Conservation (phyloP, 1,140 invertebrate genomes). For the Rhagoletis zephyria region DNA sequence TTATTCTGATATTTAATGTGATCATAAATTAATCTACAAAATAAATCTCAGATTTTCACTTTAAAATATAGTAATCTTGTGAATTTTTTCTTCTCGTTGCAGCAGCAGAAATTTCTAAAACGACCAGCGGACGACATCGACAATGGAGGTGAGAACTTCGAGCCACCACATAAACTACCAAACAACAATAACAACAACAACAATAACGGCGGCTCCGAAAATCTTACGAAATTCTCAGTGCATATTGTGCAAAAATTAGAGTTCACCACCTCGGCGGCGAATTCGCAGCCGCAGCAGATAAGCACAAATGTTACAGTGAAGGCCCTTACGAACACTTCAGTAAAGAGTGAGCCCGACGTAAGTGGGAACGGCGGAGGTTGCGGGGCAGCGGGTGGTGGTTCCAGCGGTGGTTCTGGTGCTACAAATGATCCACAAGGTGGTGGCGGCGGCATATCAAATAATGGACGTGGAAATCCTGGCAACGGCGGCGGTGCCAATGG, state of each 20-base stretch:
- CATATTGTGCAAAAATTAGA: conserved; percentile 92
- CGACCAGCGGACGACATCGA: conserved; percentile 83
- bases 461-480: conserved; percentile 46
- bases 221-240: conserved; percentile 87
- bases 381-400: conserved; percentile 53
- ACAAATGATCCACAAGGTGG: conserved; percentile 57
- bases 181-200: conserved; percentile 77
- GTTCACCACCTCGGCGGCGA: conserved; percentile 86
- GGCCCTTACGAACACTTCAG: conserved; percentile 86
- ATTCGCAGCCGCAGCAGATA: conserved; percentile 89
- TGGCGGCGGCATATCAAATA: conserved; percentile 56
- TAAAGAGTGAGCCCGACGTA: conserved; percentile 81
- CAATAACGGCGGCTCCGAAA: conserved; percentile 74
- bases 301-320: conserved; percentile 94
- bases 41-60: too few relatives aligned
- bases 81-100: conserved; percentile 70
- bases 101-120: conserved; percentile 89
- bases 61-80: too few relatives aligned
- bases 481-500: conserved; percentile 61
- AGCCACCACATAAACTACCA: conserved; percentile 85
- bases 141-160: conserved; percentile 77
- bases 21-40: too few relatives aligned
- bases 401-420: conserved; percentile 62
- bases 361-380: conserved; percentile 61
- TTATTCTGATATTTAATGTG: too few relatives aligned